A percentile compares a stretch with the other conserved stretches of the same genome.
Conservation (phyloP, 1,140 invertebrate genomes). For the Halesus radiatus region DNA sequence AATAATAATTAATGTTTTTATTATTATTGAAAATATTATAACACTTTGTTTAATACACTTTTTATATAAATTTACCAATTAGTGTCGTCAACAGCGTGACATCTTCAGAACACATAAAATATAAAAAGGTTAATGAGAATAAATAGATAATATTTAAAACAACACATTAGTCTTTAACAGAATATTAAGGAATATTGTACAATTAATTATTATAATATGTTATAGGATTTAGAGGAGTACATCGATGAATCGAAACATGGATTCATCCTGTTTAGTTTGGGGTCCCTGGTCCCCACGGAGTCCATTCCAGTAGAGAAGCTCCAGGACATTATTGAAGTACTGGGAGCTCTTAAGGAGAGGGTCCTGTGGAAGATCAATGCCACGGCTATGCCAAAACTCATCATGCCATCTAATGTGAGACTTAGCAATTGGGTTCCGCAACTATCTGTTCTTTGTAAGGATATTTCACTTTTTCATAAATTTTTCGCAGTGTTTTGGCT, state of each 20-base stretch:
- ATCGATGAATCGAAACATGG: conserved; percentile 47
- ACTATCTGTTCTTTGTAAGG: conserved; percentile 68
- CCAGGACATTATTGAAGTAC: conserved; percentile 68
- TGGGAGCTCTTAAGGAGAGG: conserved; percentile 73
- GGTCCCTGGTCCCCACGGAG: conserved; percentile 59
- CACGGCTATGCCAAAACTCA: conserved; percentile 61
- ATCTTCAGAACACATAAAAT: no score
- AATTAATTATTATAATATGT: neutral
- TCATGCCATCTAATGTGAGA: conserved; percentile 72
- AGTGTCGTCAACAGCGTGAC: no score
- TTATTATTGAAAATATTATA: no score
- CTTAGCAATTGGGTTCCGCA: conserved; percentile 80
- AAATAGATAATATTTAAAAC: no score
- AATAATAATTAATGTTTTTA: no score
- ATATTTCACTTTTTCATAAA: neutral
- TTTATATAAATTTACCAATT: no score
- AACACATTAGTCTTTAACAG: no score
- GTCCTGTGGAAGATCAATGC: conserved; percentile 76
- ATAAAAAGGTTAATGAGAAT: no score
- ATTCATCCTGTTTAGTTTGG: conserved; percentile 67
- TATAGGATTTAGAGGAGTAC: conserved; percentile 49
- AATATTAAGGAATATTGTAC: no score
- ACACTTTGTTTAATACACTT: no score
- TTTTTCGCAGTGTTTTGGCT: no score
- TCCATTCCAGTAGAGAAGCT: conserved; percentile 60